phyloP scores from a whole-genome alignment of 2,113 vertebrate species.

The Alligator sinensis region DNA sequence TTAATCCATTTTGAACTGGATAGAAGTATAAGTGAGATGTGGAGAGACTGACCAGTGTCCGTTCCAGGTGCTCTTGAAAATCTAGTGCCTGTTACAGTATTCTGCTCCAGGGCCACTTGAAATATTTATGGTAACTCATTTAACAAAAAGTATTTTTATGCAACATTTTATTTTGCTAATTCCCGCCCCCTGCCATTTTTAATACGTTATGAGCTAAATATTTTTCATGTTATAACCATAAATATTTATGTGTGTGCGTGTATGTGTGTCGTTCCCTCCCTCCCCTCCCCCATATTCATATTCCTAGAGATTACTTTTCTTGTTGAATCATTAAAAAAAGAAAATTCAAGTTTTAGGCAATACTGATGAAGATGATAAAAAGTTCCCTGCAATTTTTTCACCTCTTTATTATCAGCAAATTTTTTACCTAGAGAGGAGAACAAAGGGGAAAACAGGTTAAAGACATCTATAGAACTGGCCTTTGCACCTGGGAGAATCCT shows the following conservation, averaged over 20 bases:
- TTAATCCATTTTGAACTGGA: not conserved
- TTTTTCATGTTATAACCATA: no score
- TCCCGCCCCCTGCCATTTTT: no score
- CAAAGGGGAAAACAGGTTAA: not conserved
- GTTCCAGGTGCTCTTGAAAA: rapidly evolving
- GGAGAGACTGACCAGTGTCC: not conserved
- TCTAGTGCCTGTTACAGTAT: rapidly evolving
- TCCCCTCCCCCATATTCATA: not conserved
- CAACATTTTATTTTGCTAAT: no score
- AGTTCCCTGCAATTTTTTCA: not conserved
- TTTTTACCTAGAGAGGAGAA: not conserved
- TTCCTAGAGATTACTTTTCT: not conserved
- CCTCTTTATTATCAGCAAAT: not conserved
- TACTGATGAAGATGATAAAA: constrained; percentile 19
- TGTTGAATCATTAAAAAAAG: not conserved
- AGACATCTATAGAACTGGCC: not conserved
- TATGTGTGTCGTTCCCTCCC: no score
- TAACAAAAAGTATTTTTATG: not conserved
- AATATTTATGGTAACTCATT: not conserved
- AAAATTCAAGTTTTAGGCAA: not conserved
- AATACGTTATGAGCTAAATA: no score
- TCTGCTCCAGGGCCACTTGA: not conserved
- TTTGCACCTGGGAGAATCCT: not conserved
- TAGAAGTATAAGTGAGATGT: rapidly evolving
- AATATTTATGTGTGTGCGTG: no score